Evolutionary conservation across 53 echinoderm and acorn worm genomes (phyloP), one percentile per base, ranked within the genome.

Genomic region (Echinarachnius parma): DNA sequence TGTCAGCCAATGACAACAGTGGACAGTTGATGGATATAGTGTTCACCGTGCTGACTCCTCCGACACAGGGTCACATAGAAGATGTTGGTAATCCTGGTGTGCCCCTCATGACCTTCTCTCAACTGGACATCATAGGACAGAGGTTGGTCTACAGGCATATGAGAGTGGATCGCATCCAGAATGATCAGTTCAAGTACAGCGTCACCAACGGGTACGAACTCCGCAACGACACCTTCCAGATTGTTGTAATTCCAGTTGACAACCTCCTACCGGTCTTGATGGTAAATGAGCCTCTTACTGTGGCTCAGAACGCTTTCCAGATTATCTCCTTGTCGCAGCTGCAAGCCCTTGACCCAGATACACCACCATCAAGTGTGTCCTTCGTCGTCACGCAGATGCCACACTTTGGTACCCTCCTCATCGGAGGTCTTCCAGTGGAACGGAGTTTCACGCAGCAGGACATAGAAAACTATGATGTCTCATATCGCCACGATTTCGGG

Each of bases 171-270:
- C 67, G 81, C 21, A 77, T 96, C 16, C 55, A 79, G 23, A 87
- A 91, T 47, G 96, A 96, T 36, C 69, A 64, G 18, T 84, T 96
- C 33, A 81, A 75, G 18, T 87, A 91, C 62, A 87, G 92, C 23
- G 91, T 96, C n/a, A 91, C 87, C 31, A 96, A 91, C 56, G 96
- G 96, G 4, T 84, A 87, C 36, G 82, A 91, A 54, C 75, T 79
- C 2, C 84, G 85, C 35, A 91, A 91, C 24, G 96, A 91, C 26
- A 91, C 91, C 2, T 87, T 96, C 62, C 87, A 91, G 24, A 82
- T 96, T 15, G 57, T 82, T 5, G 76, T 96, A 9, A 84, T 80
- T 78, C 82, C 84, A 10, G 82, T 94, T 2, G 96, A 96, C 60
- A 82, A 96, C 39, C 61, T 62, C 9, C 61, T 96, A 22, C 96